These are phyloP conservation scores for Tachysurus vachellii DNA, from an alignment of 2,113 vertebrate genomes.

Conservation along the genomic window DNA sequence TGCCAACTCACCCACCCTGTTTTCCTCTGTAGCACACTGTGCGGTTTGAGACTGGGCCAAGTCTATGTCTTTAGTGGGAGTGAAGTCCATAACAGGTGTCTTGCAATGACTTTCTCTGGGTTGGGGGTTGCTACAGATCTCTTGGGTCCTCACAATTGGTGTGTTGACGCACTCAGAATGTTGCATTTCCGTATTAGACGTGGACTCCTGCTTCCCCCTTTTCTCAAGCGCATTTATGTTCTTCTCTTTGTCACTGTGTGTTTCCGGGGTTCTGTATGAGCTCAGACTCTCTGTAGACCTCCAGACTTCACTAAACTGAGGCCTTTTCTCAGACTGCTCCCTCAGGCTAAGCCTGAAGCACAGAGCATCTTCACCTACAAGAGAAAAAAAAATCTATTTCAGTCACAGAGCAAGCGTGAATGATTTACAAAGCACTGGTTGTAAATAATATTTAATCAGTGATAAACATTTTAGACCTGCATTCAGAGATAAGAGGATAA, in stretches of 20 bases:
- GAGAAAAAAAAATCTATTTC: background rate
- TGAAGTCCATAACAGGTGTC: conserved; percentile 28
- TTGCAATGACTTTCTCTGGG: conserved; percentile 23
- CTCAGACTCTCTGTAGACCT: conserved; percentile 35
- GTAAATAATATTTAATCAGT: background rate
- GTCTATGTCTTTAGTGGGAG: conserved; percentile 36
- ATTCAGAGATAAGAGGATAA: background rate
- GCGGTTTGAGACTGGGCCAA: conserved; percentile 22
- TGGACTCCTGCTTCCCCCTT: conserved; percentile 30
- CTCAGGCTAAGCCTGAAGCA: conserved; percentile 53
- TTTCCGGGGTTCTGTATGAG: conserved; percentile 10
- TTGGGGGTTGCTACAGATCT: conserved; percentile 22
- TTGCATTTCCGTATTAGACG: conserved; percentile 10
- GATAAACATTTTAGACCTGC: background rate
- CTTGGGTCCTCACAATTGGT: conserved; percentile 9
- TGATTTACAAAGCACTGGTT: background rate
- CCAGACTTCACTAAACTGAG: conserved; percentile 32
- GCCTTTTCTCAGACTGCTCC: conserved; percentile 42
- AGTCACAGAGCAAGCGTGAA: background rate
- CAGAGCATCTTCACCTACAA: conserved; percentile 40
- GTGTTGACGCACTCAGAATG: conserved; percentile 20
- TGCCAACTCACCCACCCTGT: background rate
- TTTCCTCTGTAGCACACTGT: conserved; percentile 15
- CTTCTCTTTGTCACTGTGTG: conserved; percentile 6
- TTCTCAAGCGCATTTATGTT: conserved; percentile 10